These are phyloP conservation scores for Motacilla alba DNA, from an alignment of 2,113 vertebrate species.

Conservation along the genomic window DNA sequence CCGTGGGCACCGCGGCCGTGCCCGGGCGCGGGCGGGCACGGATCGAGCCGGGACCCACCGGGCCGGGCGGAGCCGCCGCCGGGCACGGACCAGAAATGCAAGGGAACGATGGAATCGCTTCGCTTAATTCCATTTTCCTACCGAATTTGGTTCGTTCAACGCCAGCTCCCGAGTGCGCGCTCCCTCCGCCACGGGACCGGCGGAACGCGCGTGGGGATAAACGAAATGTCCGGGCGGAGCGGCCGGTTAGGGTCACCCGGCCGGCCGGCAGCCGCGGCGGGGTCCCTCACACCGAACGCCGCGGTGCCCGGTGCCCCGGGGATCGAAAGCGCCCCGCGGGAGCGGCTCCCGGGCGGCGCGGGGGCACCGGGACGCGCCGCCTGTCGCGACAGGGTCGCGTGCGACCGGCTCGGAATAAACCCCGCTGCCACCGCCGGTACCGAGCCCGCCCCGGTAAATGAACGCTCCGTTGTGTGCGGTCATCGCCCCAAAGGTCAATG, in stretches of 20 bases:
- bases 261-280: background rate
- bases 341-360: background rate
- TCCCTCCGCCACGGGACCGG: background rate
- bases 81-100: background rate
- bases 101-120: background rate
- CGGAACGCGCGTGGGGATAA: background rate
- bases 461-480: background rate
- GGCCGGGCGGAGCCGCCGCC: background rate
- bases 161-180: background rate
- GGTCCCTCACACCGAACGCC: background rate
- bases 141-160: background rate
- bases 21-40: background rate
- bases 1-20: background rate
- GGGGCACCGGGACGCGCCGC: background rate
- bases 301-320: background rate
- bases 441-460: background rate
- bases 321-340: background rate
- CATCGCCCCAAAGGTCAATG: background rate
- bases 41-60: too few relatives aligned
- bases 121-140: background rate
- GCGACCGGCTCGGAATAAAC: background rate
- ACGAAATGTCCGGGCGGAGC: background rate
- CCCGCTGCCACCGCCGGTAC: background rate
- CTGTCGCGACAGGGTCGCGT: background rate
- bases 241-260: rapidly evolving